phyloP scores from a whole-genome alignment of 2,888 invertebrate genomes.

The Gymnocheta viridis region DNA sequence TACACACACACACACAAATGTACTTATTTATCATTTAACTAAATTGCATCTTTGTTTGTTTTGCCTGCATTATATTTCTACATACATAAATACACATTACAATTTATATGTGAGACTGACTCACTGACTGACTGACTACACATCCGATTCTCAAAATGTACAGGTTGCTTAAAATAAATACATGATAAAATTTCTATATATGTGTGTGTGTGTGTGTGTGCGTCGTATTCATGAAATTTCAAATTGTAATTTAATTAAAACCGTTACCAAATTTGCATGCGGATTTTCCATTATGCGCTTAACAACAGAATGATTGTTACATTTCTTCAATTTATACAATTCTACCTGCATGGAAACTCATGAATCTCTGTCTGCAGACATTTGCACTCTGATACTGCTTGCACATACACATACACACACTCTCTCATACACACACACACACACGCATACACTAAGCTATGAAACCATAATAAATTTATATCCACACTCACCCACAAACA shows the following conservation, averaged over 20 bases:
- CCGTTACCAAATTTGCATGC: slow-evolving; percentile 65
- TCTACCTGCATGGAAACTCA: slow-evolving; percentile 17
- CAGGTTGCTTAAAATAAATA: slow-evolving; percentile 28
- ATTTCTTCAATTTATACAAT: slow-evolving; percentile 14
- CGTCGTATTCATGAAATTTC: slow-evolving; percentile 37
- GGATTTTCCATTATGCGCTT: slow-evolving; percentile 60
- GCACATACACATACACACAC: background rate
- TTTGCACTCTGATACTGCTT: slow-evolving; percentile 3
- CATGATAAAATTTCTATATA: slow-evolving; percentile 20
- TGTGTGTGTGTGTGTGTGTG: background rate
- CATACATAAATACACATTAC: background rate
- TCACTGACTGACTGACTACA: too few relatives aligned
- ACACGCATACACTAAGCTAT: background rate
- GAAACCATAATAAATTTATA: background rate
- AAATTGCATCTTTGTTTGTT: slow-evolving; percentile 20
- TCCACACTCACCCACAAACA: background rate
- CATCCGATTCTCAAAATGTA: slow-evolving; percentile 4
- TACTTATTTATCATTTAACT: slow-evolving; percentile 1
- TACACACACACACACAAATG: background rate
- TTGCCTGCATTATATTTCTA: background rate
- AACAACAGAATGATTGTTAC: slow-evolving; percentile 48
- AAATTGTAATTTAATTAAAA: slow-evolving; percentile 70
- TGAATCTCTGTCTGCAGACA: slow-evolving; percentile 9
- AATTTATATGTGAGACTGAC: background rate
- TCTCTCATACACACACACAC: background rate